Evolutionary conservation across 1,140 invertebrate species (phyloP), one percentile per base, ranked within the genome.

Genomic region (Scaptomyza hsui): DNA sequence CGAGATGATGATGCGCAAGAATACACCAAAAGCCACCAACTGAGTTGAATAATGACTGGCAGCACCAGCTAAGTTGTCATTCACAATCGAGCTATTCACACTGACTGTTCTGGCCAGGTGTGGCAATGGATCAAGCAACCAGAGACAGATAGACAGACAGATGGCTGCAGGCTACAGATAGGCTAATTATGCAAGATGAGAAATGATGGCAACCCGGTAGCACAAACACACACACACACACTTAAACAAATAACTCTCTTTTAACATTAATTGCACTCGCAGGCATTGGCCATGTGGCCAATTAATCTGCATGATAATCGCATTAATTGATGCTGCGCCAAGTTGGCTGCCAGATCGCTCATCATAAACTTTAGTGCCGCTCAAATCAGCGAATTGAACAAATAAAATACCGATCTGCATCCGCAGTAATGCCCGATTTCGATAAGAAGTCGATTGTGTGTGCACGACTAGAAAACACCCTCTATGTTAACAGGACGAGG

Each of bases 261-360:
- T 56, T 47, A 21, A 64, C 59, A 85, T 80, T 76, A 85, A 85
- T 85, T 85, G 73, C 68, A 76, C 19, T 76, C 59, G 41, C 53
- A 29, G 26, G 26, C 26, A 85, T 68, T 80, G 72, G 49, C 24
- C 10, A 2, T 35, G 7, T 29, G 26, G 35, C 61, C 80, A 85
- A 85, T 86, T 85, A 77, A 86, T 85, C 81, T 71, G 77, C 41
- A 78, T 68, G 81, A 80, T 80, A 86, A 86, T 85, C 80, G 73
- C 74, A 80, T 86, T 77, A 80, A 86, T 86, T 80, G 68, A 64
- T 62, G 45, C 37, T 42, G 15, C 48, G 32, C 29, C 6, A 6
- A 5, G 41, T 6, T 29, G 45, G 62, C 35, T 12, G 12, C 13
- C 53, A 7, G 29, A 4, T 35, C 6, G 49, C 15, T 21, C 37